Evolutionary conservation across 2,797 vertebrate species (phyloP).

Genomic region (Clarias pachynema): DNA sequence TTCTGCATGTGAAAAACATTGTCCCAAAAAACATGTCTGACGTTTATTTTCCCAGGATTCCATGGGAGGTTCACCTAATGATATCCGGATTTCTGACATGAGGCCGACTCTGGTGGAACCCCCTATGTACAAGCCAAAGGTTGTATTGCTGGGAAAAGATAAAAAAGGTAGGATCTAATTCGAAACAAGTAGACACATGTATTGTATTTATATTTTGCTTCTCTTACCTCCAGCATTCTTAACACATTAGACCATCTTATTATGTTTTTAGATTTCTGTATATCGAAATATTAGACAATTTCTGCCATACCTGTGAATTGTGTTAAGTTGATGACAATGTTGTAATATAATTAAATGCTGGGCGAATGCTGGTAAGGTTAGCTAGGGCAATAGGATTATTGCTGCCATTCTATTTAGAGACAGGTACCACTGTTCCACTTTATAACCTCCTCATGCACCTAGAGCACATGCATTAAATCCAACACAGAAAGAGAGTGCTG

Average conservation of each 20-base stretch:
- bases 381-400: not conserved
- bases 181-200: not conserved
- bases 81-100: conserved; percentile 98
- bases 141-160: conserved; percentile 96
- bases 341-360: conserved; percentile 24
- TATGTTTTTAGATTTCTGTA: not conserved
- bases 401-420: conserved; percentile 13
- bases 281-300: not conserved
- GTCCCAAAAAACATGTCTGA: not conserved
- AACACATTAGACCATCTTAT: not conserved
- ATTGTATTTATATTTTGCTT: not conserved
- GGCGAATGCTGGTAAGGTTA: conserved; percentile 11
- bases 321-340: conserved; percentile 24
- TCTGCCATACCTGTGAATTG: conserved; percentile 27
- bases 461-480: not conserved
- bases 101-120: conserved; percentile 95
- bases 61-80: conserved; percentile 93
- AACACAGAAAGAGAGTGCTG: not conserved
- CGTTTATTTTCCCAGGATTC: conserved; percentile 81
- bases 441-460: not conserved
- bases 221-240: not conserved
- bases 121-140: conserved; percentile 96
- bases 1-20: not conserved
- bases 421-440: conserved; percentile 11
- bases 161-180: conserved; percentile 86